Conservation (phyloP, 2,113 vertebrate species). For the Lipotes vexillifer region DNA sequence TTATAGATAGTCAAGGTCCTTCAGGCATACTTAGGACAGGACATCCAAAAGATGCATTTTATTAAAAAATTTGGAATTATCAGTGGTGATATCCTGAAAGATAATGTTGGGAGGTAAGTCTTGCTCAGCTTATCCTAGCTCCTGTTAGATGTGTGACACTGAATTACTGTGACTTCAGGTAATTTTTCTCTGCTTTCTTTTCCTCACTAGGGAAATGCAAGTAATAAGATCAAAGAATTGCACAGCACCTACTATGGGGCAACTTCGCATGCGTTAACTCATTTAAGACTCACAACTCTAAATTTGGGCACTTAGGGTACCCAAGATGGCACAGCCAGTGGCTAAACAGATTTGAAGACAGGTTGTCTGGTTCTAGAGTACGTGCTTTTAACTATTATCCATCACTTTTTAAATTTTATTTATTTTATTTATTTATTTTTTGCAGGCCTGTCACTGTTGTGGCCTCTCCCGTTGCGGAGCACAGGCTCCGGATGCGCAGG, state of each 20-base stretch:
- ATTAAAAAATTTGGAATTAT: not conserved
- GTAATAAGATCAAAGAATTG: not conserved
- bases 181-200: not conserved
- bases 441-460: too few species aligned
- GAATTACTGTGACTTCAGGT: not conserved
- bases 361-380: rapidly evolving
- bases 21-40: not conserved
- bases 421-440: too few species aligned
- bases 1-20: not conserved
- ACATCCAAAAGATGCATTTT: not conserved
- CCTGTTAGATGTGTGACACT: not conserved
- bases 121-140: not conserved
- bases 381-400: not conserved
- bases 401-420: too few species aligned
- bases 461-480: too few species aligned
- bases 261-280: not conserved
- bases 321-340: not conserved
- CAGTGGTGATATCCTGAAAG: not conserved
- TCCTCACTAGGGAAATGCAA: not conserved
- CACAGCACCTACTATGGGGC: not conserved
- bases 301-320: not conserved
- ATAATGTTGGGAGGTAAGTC: not conserved
- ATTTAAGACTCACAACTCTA: not conserved
- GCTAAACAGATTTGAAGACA: not conserved
- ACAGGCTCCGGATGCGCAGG: too few species aligned